Evolutionary conservation across 2,797 vertebrate genomes (phyloP).

Genomic region (Myiothlypis coronata): DNA sequence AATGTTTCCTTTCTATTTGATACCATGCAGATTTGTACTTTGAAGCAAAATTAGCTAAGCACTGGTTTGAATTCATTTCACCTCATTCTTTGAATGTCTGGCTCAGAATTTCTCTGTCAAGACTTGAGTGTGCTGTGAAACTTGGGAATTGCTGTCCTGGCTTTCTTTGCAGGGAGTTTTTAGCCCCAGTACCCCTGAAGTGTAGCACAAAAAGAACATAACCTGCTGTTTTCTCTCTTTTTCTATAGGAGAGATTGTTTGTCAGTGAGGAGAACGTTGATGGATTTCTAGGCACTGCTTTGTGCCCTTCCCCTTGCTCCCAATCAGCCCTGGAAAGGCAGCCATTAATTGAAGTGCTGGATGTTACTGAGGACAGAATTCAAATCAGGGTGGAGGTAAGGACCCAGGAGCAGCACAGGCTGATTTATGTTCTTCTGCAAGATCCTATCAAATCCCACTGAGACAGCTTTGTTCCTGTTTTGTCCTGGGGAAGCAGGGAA

Average conservation of each 20-base stretch:
- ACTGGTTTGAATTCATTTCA: background rate
- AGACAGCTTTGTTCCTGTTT: background rate
- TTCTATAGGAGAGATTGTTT: conserved; percentile 74
- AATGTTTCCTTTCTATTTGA: fast-evolving
- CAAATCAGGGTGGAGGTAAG: conserved; percentile 76
- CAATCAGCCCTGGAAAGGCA: background rate
- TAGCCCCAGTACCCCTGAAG: background rate
- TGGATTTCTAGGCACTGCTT: conserved; percentile 63
- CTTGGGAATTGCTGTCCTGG: background rate
- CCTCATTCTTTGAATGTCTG: background rate
- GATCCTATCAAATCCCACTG: background rate
- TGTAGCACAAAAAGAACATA: background rate
- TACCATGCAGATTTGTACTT: background rate
- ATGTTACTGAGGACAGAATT: conserved; percentile 67
- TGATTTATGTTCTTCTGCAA: background rate
- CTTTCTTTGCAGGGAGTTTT: background rate
- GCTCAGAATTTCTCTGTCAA: background rate
- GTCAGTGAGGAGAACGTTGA: conserved; percentile 74
- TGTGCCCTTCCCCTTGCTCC: conserved; percentile 14
- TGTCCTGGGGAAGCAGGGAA: background rate
- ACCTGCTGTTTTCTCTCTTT: background rate
- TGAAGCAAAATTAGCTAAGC: background rate
- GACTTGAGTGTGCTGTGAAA: background rate
- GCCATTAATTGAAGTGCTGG: conserved; percentile 72
- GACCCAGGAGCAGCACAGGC: background rate